Conservation (phyloP, 2,797 vertebrate species). For the Prunella strophiata region DNA sequence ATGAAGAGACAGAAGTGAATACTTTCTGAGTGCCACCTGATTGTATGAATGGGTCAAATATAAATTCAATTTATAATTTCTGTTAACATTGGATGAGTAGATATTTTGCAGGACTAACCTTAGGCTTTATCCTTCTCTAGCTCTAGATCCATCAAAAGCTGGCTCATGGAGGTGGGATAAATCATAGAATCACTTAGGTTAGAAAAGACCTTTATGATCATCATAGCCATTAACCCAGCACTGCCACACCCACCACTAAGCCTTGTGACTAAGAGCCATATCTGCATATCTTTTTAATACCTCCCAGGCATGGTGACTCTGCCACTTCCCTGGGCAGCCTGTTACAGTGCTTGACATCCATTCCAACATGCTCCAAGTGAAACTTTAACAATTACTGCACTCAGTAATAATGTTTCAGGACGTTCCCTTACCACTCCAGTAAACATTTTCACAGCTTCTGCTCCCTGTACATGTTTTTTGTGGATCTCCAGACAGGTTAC, state of each 20-base stretch:
- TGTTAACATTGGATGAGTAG: background rate
- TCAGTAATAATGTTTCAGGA: background rate
- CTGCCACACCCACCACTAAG: background rate
- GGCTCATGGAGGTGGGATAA: background rate
- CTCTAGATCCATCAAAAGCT: background rate
- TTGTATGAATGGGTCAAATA: background rate
- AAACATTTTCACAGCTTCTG: background rate
- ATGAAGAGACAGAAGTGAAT: background rate
- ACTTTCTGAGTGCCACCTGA: background rate
- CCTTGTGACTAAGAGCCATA: too few species aligned
- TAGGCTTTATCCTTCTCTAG: background rate
- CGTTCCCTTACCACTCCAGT: background rate
- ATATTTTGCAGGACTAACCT: background rate
- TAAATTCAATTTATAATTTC: background rate
- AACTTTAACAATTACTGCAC: slow-evolving; percentile 36
- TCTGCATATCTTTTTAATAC: background rate
- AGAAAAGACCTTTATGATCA: background rate
- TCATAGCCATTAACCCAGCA: background rate
- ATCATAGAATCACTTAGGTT: background rate
- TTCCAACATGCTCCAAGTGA: background rate
- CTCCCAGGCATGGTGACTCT: background rate
- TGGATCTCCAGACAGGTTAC: background rate
- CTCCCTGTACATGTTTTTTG: background rate
- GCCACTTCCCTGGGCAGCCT: background rate
- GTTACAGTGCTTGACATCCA: background rate